Evolutionary conservation across 2,888 invertebrate genomes (phyloP).

Genomic region (Notodonta dromedarius): DNA sequence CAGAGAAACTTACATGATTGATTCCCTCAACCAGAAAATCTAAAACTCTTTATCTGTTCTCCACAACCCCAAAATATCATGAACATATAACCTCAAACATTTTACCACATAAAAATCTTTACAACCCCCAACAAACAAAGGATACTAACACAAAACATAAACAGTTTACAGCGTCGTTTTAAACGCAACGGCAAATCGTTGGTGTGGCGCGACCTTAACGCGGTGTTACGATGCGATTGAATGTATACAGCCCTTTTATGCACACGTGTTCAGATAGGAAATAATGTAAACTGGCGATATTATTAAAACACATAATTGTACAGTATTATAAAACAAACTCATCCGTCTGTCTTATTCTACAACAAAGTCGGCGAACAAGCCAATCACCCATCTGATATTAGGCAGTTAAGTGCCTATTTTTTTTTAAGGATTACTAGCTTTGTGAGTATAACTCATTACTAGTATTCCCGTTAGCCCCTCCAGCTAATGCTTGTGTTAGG

Average conservation of each 20-base stretch:
- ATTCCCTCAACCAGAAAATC: no score
- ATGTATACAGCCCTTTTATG: conserved; percentile 23
- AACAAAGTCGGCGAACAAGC: no score
- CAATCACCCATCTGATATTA: no score
- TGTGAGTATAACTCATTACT: no score
- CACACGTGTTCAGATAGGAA: conserved; percentile 10
- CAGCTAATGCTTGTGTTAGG: no score
- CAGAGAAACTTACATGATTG: no score
- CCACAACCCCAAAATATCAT: neutral
- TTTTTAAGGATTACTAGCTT: no score
- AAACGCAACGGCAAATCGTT: conserved; percentile 22
- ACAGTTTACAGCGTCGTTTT: conserved; percentile 16
- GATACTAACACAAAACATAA: conserved; percentile 15
- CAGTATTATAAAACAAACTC: neutral
- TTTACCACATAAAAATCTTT: neutral
- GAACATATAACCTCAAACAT: neutral
- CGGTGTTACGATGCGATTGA: conserved; percentile 24
- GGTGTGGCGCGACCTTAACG: conserved; percentile 9
- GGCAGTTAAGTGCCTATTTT: no score
- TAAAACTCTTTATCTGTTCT: neutral
- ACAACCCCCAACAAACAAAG: neutral
- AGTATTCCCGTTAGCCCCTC: no score
- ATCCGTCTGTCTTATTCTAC: no score
- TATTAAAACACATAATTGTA: neutral
- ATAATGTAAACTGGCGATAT: neutral